Conservation (phyloP, 2,797 vertebrate genomes). For the Eulemur rubriventer region DNA sequence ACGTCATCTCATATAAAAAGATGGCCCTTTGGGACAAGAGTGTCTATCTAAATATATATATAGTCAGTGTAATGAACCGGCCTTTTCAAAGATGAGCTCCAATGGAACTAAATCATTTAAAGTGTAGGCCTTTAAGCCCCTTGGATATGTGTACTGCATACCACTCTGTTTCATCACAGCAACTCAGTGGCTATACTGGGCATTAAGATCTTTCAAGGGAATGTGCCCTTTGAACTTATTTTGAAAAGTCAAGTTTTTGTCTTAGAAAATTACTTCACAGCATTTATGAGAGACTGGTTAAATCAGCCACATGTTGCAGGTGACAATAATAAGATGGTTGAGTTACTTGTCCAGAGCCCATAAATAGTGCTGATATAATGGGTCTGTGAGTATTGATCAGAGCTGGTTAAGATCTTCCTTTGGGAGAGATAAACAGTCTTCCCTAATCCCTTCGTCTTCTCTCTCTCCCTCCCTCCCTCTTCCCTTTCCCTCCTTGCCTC, state of each 20-base stretch:
- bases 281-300: background rate
- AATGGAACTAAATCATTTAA: slow-evolving; percentile 37
- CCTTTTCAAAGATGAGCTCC: slow-evolving; percentile 39
- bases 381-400: background rate
- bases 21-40: background rate
- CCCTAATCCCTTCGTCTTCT: no score
- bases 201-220: slow-evolving; percentile 27
- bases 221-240: slow-evolving; percentile 24
- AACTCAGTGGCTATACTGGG: background rate
- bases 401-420: background rate
- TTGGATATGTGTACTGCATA: slow-evolving; percentile 29
- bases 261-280: slow-evolving; percentile 31
- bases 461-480: accelerated
- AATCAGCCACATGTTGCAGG: background rate
- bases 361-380: background rate
- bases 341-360: background rate
- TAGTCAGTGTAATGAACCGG: slow-evolving; percentile 19
- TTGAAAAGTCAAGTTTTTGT: slow-evolving; percentile 40
- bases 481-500: no score
- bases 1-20: slow-evolving; percentile 21
- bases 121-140: background rate
- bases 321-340: background rate
- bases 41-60: background rate
- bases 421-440: background rate
- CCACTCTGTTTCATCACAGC: background rate